These are phyloP conservation scores for Psettodes erumei DNA, from an alignment of 2,113 vertebrate genomes.

Conservation along the genomic window DNA sequence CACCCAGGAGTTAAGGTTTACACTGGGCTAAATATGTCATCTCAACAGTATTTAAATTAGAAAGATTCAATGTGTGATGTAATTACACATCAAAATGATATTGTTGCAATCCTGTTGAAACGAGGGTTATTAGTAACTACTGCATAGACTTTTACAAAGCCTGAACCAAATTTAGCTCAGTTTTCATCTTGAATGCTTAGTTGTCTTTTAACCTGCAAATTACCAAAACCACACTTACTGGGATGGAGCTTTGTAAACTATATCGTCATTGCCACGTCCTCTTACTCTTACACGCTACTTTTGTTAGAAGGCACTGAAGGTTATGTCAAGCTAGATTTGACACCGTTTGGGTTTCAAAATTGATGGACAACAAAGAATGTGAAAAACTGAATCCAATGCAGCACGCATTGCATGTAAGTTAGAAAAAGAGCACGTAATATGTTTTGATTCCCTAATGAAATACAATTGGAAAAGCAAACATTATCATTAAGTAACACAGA, in stretches of 20 bases:
- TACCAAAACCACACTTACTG: conserved; percentile 8
- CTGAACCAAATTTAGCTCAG: background rate
- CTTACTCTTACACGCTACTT: background rate
- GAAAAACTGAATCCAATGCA: background rate
- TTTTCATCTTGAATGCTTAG: background rate
- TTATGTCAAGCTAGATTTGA: background rate
- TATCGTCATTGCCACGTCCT: background rate
- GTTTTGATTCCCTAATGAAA: background rate
- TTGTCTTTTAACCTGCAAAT: conserved; percentile 19
- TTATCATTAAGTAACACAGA: background rate
- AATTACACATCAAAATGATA: background rate
- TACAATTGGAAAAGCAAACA: background rate
- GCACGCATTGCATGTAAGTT: background rate
- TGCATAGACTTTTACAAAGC: background rate
- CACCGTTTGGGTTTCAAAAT: background rate
- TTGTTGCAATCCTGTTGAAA: background rate
- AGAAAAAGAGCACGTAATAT: background rate
- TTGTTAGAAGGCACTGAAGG: background rate
- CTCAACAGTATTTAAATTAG: background rate
- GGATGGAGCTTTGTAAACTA: background rate
- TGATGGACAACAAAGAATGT: background rate
- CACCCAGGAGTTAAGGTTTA: too few species aligned
- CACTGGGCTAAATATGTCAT: background rate
- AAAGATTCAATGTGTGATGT: background rate
- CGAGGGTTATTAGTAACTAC: background rate